Evolutionary conservation across 2,797 vertebrate species (phyloP), one percentile per base, ranked within the genome.

Genomic region (Sandelia bainsii): DNA sequence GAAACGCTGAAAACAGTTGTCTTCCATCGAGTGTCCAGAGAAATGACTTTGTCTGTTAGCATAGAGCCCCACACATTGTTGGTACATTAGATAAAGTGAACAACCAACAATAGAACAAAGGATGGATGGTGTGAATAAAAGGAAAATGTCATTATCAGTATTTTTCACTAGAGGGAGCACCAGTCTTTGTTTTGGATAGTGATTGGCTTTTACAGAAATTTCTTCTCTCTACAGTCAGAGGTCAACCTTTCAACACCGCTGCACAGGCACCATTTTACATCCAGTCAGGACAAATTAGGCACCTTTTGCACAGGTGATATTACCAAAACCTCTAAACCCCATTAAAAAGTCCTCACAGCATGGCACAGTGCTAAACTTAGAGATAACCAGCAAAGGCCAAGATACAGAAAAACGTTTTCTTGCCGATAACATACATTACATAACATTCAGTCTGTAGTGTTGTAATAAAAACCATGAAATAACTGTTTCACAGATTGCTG

Each of bases 141-240:
- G 37, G 34, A 62, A 61, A 62, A 0, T 1, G 74, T 77, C 65
- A 23, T 72, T 4, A 52, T 46, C 25, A 5, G 40, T 57, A 25
- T 27, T 52, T n/a, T 22, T 84, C 94, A 93, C 91, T 87, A 94
- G 94, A 93, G 91, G 94, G 94, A 73, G 92, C 75, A 80, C 87
- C 74, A 91, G 91, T 57, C 85, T 90, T 72, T 75, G 69, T 82
- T 90, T 84, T 89, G 62, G 63, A 72, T 54, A 75, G 50, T 3
- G 9, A 44, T 61, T 19, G 4, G 50, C 49, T 27, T 42, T 40
- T 2, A 5, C 5, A 19, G 44, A 0, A 9, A 16, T 61, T 69
- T 8, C 14, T 45, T 66, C 29, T 63, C 72, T 40, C 45, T 4
- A 46, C 53, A 59, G 70, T 53, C 44, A 42, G 45, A 4, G 11